These are phyloP conservation scores for Lutjanus argentimaculatus DNA, from an alignment of 2,797 vertebrate genomes.

Conservation along the genomic window DNA sequence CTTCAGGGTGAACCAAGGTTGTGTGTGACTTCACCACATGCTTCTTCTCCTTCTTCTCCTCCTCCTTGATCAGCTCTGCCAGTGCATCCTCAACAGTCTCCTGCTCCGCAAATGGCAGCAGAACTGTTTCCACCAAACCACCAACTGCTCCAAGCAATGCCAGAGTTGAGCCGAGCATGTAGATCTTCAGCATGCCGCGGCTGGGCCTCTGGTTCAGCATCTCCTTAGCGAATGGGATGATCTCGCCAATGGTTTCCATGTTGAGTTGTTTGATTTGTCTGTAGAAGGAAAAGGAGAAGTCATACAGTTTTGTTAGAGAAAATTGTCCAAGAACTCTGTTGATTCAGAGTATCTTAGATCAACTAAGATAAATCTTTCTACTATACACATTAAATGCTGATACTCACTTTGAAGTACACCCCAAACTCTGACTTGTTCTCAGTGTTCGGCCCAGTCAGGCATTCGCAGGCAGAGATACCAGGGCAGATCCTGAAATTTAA, in stretches of 20 bases:
- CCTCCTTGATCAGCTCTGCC: conserved; percentile 22
- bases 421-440: conserved; percentile 24
- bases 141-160: conserved; percentile 89
- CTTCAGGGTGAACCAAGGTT: conserved; percentile 25
- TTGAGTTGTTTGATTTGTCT: conserved; percentile 41
- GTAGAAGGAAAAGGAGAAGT: conserved; percentile 14
- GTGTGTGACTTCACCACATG: conserved; percentile 42
- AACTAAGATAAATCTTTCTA: neutral
- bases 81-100: conserved; percentile 72
- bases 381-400: neutral
- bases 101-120: conserved; percentile 85
- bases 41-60: conserved; percentile 32
- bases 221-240: conserved; percentile 92
- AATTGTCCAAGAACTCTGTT: neutral
- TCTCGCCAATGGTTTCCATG: conserved; percentile 90
- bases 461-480: conserved; percentile 44
- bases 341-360: neutral
- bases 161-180: conserved; percentile 91
- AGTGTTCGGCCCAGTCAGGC: conserved; percentile 39
- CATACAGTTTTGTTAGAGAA: neutral
- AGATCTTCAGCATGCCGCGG: conserved; percentile 87
- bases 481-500: conserved; percentile 63
- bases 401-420: conserved; percentile 61
- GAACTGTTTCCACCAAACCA: conserved; percentile 88
- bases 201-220: conserved; percentile 88